Percentiles rank a stretch among this genome's conserved stretches.
These are phyloP conservation scores for Cosmia pyralina DNA, from an alignment of 2,888 invertebrate genomes.

Conservation along the genomic window DNA sequence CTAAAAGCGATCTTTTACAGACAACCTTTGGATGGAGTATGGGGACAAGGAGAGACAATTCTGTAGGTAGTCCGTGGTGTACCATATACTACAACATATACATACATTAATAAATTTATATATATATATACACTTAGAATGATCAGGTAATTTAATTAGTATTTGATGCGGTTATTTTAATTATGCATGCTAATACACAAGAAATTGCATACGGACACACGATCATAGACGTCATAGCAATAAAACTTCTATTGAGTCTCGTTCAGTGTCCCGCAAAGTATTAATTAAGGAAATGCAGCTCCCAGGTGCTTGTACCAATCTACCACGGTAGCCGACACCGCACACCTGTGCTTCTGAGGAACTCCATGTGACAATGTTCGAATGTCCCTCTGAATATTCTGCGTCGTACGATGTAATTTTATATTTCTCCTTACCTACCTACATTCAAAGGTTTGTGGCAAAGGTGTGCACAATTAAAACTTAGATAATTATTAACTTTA, in stretches of 20 bases:
- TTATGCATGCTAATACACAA: background rate
- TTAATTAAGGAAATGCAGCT: background rate
- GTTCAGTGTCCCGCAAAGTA: too few species aligned
- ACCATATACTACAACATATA: too few species aligned
- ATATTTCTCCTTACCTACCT: background rate
- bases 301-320: background rate
- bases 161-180: background rate
- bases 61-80: too few species aligned
- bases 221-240: too few species aligned
- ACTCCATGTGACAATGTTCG: background rate
- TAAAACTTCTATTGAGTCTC: too few species aligned
- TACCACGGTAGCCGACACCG: background rate
- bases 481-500: constrained; percentile 14
- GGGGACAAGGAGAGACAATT: too few species aligned
- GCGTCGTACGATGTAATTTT: background rate
- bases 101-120: too few species aligned
- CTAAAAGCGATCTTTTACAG: too few species aligned
- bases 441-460: background rate
- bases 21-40: too few species aligned
- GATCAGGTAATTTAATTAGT: background rate
- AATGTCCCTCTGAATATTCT: constrained; percentile 10
- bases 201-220: background rate
- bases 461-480: constrained; percentile 1
- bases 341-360: constrained; percentile 1
- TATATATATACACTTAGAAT: too few species aligned